These are phyloP conservation scores for Drosophila simulans DNA, from an alignment of 1,140 invertebrate genomes.

Conservation along the genomic window DNA sequence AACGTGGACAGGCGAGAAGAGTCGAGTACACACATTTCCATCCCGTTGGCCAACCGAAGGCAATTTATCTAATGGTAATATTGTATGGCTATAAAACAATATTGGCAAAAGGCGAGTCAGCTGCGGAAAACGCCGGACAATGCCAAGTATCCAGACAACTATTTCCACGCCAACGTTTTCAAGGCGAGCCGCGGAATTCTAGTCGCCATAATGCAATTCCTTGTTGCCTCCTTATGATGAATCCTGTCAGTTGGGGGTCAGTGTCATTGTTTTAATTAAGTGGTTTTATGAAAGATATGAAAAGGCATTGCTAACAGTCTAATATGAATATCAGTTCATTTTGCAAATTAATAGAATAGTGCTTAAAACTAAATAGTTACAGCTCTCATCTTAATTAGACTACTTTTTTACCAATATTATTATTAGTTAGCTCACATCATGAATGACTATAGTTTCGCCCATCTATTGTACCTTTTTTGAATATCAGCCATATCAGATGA, in stretches of 20 bases:
- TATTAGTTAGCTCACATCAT: not conserved
- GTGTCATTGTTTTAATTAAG: conserved; percentile 9
- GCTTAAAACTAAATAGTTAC: too few relatives aligned
- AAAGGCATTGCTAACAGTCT: not conserved
- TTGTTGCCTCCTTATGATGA: not conserved
- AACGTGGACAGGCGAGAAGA: conserved; percentile 53
- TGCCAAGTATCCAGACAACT: conserved; percentile 1
- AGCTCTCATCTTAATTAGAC: not conserved
- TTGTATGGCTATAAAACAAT: conserved; percentile 82
- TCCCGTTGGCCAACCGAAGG: conserved; percentile 33
- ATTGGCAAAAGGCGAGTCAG: conserved; percentile 75
- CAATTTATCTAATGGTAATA: conserved; percentile 83
- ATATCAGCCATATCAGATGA: conserved; percentile 25
- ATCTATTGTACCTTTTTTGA: not conserved
- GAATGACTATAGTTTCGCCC: not conserved
- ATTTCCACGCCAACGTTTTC: conserved; percentile 44
- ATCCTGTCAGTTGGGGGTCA: conserved; percentile 3
- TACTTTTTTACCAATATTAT: too few relatives aligned
- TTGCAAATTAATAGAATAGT: not conserved
- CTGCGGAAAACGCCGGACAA: conserved; percentile 11
- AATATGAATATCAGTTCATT: too few relatives aligned
- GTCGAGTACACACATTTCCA: not conserved
- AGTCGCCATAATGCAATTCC: conserved; percentile 34
- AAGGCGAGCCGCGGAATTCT: conserved; percentile 44
- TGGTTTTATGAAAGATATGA: not conserved